A percentile compares a stretch with the other conserved stretches of the same genome.
phyloP scores from a whole-genome alignment of 2,888 invertebrate species.

The Acleris cristana region DNA sequence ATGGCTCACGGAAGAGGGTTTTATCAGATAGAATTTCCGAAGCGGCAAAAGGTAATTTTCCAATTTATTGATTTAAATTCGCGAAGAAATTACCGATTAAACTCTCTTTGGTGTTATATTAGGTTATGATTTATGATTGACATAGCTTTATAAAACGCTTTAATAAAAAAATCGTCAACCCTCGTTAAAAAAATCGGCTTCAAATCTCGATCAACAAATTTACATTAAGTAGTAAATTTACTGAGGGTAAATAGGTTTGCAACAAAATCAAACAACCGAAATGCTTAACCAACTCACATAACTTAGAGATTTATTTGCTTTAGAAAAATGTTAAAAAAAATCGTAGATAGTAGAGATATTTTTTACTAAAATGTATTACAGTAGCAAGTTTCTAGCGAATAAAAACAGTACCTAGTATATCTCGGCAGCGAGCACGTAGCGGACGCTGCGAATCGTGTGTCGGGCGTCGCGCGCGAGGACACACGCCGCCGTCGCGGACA shows the following conservation, averaged over 20 bases:
- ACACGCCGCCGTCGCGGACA: no score
- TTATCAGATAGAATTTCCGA: slow-evolving; percentile 71
- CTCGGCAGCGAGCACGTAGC: no score
- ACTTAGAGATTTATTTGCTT: no score
- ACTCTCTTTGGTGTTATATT: slow-evolving; percentile 45
- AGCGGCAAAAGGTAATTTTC: slow-evolving; percentile 61
- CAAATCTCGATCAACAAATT: slow-evolving; percentile 22
- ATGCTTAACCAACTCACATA: no score
- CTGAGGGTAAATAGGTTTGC: not conserved
- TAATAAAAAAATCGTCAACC: not conserved
- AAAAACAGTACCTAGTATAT: no score
- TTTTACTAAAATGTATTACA: no score
- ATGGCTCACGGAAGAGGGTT: slow-evolving; percentile 68
- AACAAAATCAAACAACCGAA: no score
- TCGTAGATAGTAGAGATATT: no score
- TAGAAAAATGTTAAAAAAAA: no score
- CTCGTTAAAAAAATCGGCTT: not conserved
- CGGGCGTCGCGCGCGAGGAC: no score
- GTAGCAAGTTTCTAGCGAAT: no score
- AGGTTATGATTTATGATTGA: slow-evolving; percentile 25
- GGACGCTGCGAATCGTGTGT: no score
- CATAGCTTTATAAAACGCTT: slow-evolving; percentile 29
- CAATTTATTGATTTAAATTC: slow-evolving; percentile 65
- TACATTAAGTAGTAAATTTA: slow-evolving; percentile 20
- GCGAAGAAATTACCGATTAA: slow-evolving; percentile 58